These are phyloP conservation scores for Anthophora plumipes DNA, from an alignment of 2,888 invertebrate species.

Conservation along the genomic window DNA sequence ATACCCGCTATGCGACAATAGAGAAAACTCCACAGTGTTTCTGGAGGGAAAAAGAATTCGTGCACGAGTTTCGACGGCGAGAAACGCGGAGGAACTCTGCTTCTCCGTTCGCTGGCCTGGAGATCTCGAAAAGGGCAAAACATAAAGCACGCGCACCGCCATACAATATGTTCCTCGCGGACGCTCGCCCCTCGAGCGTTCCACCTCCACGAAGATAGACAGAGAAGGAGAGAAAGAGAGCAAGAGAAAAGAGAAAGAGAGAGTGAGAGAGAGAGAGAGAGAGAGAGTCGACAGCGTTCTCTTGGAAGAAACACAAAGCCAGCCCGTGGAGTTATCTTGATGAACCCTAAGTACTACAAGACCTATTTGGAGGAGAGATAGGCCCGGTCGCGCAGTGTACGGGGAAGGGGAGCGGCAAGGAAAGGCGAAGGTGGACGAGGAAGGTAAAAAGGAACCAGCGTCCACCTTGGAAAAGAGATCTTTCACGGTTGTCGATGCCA, in stretches of 20 bases:
- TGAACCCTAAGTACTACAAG: slow-evolving; percentile 81
- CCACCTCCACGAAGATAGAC: slow-evolving; percentile 15
- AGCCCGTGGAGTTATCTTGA: slow-evolving; percentile 79
- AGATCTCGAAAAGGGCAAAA: slow-evolving; percentile 71
- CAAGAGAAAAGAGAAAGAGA: not conserved
- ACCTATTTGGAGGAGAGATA: slow-evolving; percentile 79
- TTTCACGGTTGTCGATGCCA: slow-evolving; percentile 79
- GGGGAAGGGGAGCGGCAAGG: slow-evolving; percentile 30
- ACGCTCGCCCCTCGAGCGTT: slow-evolving; percentile 22
- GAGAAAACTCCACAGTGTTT: slow-evolving; percentile 5
- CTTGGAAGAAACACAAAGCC: slow-evolving; percentile 74
- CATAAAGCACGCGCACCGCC: slow-evolving; percentile 71
- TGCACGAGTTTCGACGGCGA: slow-evolving; percentile 2
- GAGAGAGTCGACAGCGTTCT: slow-evolving; percentile 51
- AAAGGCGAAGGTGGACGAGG: slow-evolving; percentile 57
- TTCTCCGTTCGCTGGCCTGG: slow-evolving; percentile 25
- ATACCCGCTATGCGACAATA: slow-evolving; percentile 47
- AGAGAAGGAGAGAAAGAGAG: not conserved
- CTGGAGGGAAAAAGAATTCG: not conserved
- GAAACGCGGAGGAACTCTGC: slow-evolving; percentile 21
- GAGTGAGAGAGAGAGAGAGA: not conserved
- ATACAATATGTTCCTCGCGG: slow-evolving; percentile 66
- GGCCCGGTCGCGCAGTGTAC: slow-evolving; percentile 49
- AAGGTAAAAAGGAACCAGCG: slow-evolving; percentile 45
- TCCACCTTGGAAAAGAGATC: slow-evolving; percentile 77